Percentiles rank a stretch among this genome's conserved stretches.
phyloP scores from a whole-genome alignment of 2,113 vertebrate species.

The Nanorana parkeri region DNA sequence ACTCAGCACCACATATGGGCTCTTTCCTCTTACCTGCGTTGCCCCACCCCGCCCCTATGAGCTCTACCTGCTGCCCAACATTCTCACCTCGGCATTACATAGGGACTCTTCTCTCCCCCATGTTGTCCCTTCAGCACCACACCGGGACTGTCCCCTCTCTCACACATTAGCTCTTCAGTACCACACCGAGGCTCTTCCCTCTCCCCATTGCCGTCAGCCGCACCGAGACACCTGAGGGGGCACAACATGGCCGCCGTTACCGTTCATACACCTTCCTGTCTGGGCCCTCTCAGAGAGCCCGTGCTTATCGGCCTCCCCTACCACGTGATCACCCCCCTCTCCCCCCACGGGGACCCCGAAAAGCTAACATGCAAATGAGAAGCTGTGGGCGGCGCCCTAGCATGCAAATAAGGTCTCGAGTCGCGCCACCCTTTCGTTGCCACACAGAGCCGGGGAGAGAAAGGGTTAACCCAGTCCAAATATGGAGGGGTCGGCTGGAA shows the following conservation, averaged over 20 bases:
- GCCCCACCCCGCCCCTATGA: no score
- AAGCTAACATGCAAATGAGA: constrained; percentile 65
- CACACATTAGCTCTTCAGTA: no score
- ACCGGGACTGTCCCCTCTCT: no score
- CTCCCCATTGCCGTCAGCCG: no score
- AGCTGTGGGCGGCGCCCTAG: background rate
- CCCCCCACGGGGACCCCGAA: background rate
- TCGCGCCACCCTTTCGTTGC: constrained; percentile 24
- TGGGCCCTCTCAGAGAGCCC: no score
- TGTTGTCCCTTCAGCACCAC: no score
- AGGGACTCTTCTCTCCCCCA: no score
- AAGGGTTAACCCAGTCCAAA: background rate
- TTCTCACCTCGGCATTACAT: no score
- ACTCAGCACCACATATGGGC: no score
- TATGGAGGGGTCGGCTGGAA: background rate
- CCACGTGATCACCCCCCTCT: background rate
- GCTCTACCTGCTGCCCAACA: no score
- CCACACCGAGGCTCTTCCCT: no score
- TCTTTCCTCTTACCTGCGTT: no score
- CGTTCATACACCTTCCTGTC: background rate
- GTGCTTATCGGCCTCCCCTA: background rate
- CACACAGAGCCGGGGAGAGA: background rate
- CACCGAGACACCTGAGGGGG: background rate
- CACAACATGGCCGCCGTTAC: constrained; percentile 37
- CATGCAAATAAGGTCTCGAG: constrained; percentile 28